A percentile compares a stretch with the other conserved stretches of the same genome.
Evolutionary conservation across 2,797 vertebrate genomes (phyloP).

Genomic region (Carcharodon carcharias): DNA sequence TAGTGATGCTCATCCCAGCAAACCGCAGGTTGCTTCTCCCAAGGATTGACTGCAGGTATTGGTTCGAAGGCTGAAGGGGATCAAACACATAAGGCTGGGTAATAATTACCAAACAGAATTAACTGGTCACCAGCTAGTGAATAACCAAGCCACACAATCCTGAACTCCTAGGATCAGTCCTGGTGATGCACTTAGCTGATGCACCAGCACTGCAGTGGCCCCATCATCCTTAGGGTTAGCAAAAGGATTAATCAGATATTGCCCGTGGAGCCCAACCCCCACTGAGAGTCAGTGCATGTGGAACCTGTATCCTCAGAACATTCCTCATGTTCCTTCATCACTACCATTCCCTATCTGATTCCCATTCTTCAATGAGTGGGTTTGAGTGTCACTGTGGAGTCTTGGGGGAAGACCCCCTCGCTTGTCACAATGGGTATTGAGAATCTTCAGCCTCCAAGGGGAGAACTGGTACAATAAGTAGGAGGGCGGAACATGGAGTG

Average conservation of each 20-base stretch:
- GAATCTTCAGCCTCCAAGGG: not conserved
- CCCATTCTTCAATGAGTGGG: not conserved
- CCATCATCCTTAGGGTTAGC: not conserved
- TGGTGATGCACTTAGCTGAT: too few relatives aligned
- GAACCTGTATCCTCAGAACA: not conserved
- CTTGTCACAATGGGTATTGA: not conserved
- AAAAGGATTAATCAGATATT: not conserved
- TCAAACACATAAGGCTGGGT: not conserved
- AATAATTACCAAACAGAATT: too few relatives aligned
- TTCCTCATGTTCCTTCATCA: too few relatives aligned
- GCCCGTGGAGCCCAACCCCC: not conserved
- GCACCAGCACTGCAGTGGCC: too few relatives aligned
- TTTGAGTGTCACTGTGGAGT: not conserved
- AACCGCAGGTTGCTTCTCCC: constrained; percentile 92
- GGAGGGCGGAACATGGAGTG: not conserved
- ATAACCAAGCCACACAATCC: not conserved
- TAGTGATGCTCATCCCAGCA: constrained; percentile 82
- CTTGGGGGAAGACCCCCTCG: not conserved
- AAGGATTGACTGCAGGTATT: constrained; percentile 79
- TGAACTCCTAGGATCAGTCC: too few relatives aligned
- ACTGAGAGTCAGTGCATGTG: not conserved
- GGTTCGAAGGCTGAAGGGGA: constrained; percentile 66
- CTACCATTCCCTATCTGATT: too few relatives aligned
- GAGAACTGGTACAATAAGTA: not conserved
- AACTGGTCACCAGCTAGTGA: not conserved